A percentile compares a stretch with the other conserved stretches of the same genome.
phyloP scores from a whole-genome alignment of 2,113 vertebrate species.

The Nesogale talazaci region DNA sequence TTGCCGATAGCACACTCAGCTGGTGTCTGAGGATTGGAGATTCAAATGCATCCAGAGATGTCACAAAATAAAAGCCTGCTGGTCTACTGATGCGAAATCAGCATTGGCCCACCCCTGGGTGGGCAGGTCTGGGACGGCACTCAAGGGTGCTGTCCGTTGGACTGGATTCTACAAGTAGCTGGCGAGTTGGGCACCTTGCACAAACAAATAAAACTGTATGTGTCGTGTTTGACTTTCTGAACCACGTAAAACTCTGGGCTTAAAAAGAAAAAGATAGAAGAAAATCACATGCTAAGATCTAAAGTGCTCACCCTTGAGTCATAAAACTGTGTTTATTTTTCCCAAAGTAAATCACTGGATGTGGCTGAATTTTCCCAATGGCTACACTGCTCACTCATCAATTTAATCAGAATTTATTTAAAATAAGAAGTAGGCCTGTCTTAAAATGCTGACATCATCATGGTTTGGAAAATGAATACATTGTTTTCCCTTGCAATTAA shows the following conservation, averaged over 20 bases:
- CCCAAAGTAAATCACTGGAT: not conserved
- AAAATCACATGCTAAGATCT: not conserved
- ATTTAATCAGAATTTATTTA: not conserved
- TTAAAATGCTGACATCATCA: not conserved
- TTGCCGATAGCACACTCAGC: not conserved
- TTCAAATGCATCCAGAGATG: not conserved
- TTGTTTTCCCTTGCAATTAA: too few species aligned
- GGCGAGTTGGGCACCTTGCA: not conserved
- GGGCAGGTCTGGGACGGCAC: not conserved
- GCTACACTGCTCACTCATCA: not conserved
- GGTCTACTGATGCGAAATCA: not conserved
- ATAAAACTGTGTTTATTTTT: not conserved
- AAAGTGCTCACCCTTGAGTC: not conserved
- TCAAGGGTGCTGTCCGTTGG: not conserved
- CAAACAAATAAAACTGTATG: not conserved
- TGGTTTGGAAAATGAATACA: not conserved
- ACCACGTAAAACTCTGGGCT: not conserved
- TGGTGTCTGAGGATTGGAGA: not conserved
- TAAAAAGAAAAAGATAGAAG: slow-evolving; percentile 5
- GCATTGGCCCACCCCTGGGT: not conserved
- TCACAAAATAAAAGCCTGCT: not conserved
- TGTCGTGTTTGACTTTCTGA: not conserved
- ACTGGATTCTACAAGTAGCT: not conserved
- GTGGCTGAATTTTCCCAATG: slow-evolving; percentile 7
- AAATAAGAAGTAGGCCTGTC: not conserved